Base-by-base conservation (phyloP, 2,797 vertebrate species). In the Clangula hyemalis region DNA sequence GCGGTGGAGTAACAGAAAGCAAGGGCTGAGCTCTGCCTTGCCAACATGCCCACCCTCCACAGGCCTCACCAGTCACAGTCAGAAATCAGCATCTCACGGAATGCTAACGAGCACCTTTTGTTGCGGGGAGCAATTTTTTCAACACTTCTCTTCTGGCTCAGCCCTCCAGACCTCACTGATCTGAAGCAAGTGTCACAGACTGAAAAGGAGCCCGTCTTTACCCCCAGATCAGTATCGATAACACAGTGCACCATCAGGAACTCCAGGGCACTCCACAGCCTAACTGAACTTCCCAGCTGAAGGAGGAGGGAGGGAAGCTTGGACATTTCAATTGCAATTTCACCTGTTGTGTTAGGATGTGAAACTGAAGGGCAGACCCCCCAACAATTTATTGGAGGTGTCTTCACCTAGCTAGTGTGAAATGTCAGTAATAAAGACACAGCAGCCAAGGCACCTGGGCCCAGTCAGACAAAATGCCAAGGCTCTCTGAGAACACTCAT, bases 371-470 rank as follows among this genome's bases (percentile, higher is more conserved):
- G 32, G 43, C 1, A 1, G 1, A 38, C 8, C 8, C 39, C 10
- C 0, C 0, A n/a, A 43, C 56, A 22, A 21, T 4, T 22, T 21
- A 9, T 58, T 22, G 27, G 7, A 20, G 12, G 7, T 1, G 36
- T 66, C 47, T 45, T 25, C 39, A 72, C 5, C 49, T 24, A 83
- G 57, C 54, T 57, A 30, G 78, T 24, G 45, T 7, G 43, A 7
- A 7, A 27, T 10, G 27, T 14, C 72, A 65, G 45, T 1, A 49
- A 30, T 11, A 49, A 51, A 76, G 68, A 71, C 10, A 11, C 74
- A 89, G 89, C 65, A 89, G 93, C 71, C 56, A 56, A 73, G 82
- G 56, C 38, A 21, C 0, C 1, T 4, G 2, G 7, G 54, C 27
- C 49, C 61, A 18, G 27, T 58, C 57, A 53, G 28, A 30, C 21